Conservation (phyloP, 92 coral and sea anemone genomes). For the Anthopleura xanthogrammica region DNA sequence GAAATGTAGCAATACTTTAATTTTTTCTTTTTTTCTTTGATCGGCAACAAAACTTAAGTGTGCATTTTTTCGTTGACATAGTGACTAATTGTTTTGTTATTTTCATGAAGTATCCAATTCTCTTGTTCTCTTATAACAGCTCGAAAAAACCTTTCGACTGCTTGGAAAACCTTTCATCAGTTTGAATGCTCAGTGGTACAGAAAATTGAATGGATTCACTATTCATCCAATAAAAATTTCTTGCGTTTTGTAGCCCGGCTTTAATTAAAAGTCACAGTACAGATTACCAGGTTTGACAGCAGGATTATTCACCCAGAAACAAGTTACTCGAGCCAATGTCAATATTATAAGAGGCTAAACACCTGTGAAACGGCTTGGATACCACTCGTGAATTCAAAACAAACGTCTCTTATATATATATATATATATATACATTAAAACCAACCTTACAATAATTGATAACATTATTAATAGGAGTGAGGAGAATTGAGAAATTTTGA, state of each 20-base stretch:
- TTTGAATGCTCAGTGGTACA: neutral
- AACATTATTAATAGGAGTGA: neutral
- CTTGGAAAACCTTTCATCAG: too few species aligned
- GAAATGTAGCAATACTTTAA: neutral
- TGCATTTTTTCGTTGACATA: neutral
- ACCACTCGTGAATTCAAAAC: neutral
- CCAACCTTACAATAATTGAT: neutral
- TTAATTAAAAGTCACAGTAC: neutral
- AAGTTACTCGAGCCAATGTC: neutral
- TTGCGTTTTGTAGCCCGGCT: neutral
- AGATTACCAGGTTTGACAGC: conserved; percentile 1
- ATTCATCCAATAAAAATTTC: neutral
- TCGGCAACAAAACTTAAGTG: neutral
- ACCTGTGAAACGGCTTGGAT: neutral
- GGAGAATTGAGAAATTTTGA: neutral
- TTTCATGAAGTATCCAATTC: neutral
- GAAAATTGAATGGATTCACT: neutral
- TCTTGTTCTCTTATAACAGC: neutral
- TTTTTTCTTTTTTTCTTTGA: neutral
- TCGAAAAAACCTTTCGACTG: neutral
- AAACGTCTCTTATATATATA: too few species aligned
- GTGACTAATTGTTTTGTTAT: neutral
- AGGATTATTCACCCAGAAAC: neutral
- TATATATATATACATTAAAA: neutral
- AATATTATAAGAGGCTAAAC: neutral